These are phyloP conservation scores for Eupristina koningsbergeri DNA, from an alignment of 1,140 invertebrate genomes.

Conservation along the genomic window DNA sequence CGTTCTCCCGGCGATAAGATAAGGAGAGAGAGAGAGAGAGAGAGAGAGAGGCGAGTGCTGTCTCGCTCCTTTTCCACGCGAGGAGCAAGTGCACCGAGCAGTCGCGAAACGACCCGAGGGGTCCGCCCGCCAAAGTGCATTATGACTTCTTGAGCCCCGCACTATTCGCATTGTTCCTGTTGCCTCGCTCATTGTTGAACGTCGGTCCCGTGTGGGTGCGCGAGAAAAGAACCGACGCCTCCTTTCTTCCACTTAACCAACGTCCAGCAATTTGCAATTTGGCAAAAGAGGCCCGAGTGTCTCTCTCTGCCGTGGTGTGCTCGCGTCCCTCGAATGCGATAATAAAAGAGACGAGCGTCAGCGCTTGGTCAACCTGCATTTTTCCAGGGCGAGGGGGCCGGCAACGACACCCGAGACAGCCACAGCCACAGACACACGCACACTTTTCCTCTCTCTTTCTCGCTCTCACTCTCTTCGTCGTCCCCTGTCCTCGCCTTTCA, in stretches of 20 bases:
- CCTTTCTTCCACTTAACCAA: not conserved
- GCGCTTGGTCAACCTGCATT: conserved; percentile 44
- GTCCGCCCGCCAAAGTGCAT: not conserved
- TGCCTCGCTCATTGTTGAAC: not conserved
- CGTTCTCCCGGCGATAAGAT: conserved; percentile 54
- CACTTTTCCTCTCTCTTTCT: not conserved
- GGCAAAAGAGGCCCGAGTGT: conserved; percentile 49
- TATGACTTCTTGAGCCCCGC: conserved; percentile 60
- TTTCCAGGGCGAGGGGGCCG: conserved; percentile 32
- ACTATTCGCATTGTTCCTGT: conserved; percentile 19
- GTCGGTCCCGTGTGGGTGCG: too few species aligned
- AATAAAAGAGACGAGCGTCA: conserved; percentile 26
- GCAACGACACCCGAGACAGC: not conserved
- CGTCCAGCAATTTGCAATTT: conserved; percentile 14
- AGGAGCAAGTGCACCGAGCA: not conserved
- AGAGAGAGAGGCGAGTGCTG: not conserved
- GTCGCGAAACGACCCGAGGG: not conserved
- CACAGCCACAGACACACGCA: not conserved
- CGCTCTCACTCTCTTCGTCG: not conserved
- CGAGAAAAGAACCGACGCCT: not conserved
- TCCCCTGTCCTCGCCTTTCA: not conserved
- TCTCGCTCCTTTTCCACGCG: conserved; percentile 55
- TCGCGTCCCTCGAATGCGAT: conserved; percentile 24
- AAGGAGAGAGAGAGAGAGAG: conserved; percentile 34
- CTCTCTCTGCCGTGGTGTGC: conserved; percentile 23